Evolutionary conservation across 1,140 invertebrate genomes (phyloP), one percentile per base, ranked within the genome.

Genomic region (Scaptomyza hsui): DNA sequence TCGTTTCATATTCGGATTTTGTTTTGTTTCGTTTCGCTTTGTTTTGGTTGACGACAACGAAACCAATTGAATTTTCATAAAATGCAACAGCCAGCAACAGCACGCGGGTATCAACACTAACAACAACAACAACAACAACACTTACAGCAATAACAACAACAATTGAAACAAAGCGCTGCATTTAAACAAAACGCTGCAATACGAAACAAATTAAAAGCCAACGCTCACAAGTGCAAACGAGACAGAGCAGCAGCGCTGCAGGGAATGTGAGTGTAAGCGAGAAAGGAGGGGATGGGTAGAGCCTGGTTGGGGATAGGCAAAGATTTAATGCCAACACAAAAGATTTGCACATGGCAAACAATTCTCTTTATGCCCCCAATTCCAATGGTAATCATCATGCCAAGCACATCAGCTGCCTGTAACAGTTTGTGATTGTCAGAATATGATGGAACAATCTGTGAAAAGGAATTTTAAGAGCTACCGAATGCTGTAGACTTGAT

Each of bases 151-250:
- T 62, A 75, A 55, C 55, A 83, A 64, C 57, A 55, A 41, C 24
- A 63, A 19, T 26, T 56, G 74, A 83, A 29, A 86, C 75, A 76
- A 78, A 79, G 82, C 65, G 47, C 59, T 69, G 63, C 70, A 75
- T 88, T 88, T 86, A 75, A 88, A 86, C 82, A 86, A 86, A 86
- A 88, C 77, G 77, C 69, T 72, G 74, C 81, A 81, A 88, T 88
- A 81, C 75, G 73, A 86, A 81, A 81, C 82, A 74, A 88, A 86
- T 86, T 86, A 88, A 81, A 88, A 81, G 62, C 73, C 76, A 86
- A 26, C 51, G 51, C 41, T 26, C 41, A 19, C 10, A 26, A 37
- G 57, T 52, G 57, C 9, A 24, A 61, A 37, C 47, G 56, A 65
- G 42, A 65, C 2, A 7, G 16, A 7, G 16, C n/a, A 15, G 3